Evolutionary conservation across 1,140 invertebrate genomes (phyloP), one percentile per base, ranked within the genome.

Genomic region (Nomia melanderi): DNA sequence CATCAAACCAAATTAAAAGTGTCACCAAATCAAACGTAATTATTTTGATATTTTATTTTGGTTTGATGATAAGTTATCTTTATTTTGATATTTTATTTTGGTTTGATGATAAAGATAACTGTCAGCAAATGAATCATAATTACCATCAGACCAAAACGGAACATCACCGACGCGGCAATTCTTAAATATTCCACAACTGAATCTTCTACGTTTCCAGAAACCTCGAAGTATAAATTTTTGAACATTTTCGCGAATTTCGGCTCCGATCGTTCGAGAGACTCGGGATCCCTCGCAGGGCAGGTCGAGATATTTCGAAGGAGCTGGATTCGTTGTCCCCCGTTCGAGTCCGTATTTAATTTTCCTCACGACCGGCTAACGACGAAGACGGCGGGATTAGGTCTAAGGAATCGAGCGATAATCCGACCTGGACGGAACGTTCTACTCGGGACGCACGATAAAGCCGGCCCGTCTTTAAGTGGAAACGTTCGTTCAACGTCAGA

Each of bases 401-500:
- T 77, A 78, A 84, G 78, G 81, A 77, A 83, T 66, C 81, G 83
- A 60, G 73, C 69, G 82, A 83, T 84, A 84, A 84, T 84, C 78
- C 81, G 65, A 56, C 65, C 65, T 69, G 79, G 78, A 79, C 83
- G 72, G 47, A 67, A 75, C 70, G 72, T 79, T 73, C 77, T 73
- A 66, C 57, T 71, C 67, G 57, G 65, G 59, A 66, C 78, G 82
- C 78, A 41, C 82, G 83, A 84, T 84, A 87, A 86, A 86, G 82
- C 82, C 73, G 77, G 84, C 80, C 79, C 80, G 83, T 87, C 85
- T 88, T 85, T 85, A 85, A 87, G 82, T 87, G 83, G 85, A 90
- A 87, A 86, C 84, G 84, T 85, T 88, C 85, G 81, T 88, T 90
- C 86, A 90, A 89, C 74, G 87, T 88, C 86, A 85, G 85, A 83